Base-by-base conservation (phyloP, 2,113 vertebrate species). In the Dipodomys merriami region DNA sequence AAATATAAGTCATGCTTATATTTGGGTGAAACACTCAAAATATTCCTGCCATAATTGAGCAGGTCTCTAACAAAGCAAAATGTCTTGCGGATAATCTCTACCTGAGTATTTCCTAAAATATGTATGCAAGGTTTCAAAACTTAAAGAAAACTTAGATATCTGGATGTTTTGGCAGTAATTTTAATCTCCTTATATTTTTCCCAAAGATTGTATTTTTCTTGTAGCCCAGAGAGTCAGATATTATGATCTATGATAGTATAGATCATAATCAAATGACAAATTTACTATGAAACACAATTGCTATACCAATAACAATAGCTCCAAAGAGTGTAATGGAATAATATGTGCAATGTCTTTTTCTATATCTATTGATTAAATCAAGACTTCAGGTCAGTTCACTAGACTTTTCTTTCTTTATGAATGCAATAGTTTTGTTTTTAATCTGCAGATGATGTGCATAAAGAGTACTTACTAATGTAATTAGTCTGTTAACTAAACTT, bases 361-460 rank as follows among this genome's bases (percentile, higher is more conserved):
- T 87, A 53, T 35, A 60, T 44, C 82, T 87, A n/a, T 12, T 76
- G 76, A 27, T 19, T 22, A 87, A 88, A 95, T 71, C 11, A 92
- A 92, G 16, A 11, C 19, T n/a, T 29, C 22, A 22, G 13, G 25
- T 16, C 33, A 86, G 16, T 65, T 90, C 76, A 76, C 9, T 65
- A 22, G 13, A 39, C 13, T 83, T 84, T 57, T 64, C 23, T 53
- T 23, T 83, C 5, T 76, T 84, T 92, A n/a, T 5, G 7, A 68
- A 76, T 29, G 16, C 18, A 74, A n/a, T 18, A 53, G 15, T 46
- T 93, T 80, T 91, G 25, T 72, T 12, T 69, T 60, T 77, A 94
- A 71, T 64, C 76, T 27, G 6, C 46, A 90, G 33, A 71, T 9
- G 30, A 2, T 44, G 0, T 19, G 49, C 22, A 11, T 9, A 30